These are phyloP conservation scores for Pandemis heparana DNA, from an alignment of 2,888 invertebrate genomes.

Conservation along the genomic window DNA sequence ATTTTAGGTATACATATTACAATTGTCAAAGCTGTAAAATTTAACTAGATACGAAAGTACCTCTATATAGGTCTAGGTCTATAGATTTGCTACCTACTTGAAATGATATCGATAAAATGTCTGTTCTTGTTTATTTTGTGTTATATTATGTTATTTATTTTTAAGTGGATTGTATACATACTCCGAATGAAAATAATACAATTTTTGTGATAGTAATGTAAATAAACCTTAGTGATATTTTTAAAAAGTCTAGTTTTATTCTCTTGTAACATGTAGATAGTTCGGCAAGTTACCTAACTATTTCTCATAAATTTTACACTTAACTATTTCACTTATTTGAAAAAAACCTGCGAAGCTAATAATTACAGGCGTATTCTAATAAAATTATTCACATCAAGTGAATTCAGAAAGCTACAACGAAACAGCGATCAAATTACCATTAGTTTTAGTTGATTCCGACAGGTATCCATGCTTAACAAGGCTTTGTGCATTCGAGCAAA, in stretches of 20 bases:
- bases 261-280: not conserved
- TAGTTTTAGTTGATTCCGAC: conserved; percentile 34
- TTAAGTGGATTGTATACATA: conserved; percentile 67
- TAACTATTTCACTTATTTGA: too few species aligned
- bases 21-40: not conserved
- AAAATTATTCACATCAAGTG: not conserved
- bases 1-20: not conserved
- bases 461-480: conserved; percentile 45
- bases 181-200: conserved; percentile 50
- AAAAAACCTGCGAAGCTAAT: too few species aligned
- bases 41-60: not conserved
- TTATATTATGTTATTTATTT: conserved; percentile 75
- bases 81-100: conserved; percentile 12
- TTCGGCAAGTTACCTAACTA: too few species aligned
- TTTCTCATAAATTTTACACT: too few species aligned
- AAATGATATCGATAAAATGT: conserved; percentile 23
- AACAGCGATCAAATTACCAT: conserved; percentile 27
- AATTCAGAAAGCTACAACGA: not conserved
- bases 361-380: too few species aligned
- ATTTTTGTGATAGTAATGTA: conserved; percentile 79
- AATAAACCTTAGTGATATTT: conserved; percentile 65
- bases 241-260: conserved; percentile 13
- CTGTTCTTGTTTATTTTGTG: conserved; percentile 63
- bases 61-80: not conserved
- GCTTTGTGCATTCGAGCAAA: conserved; percentile 52